phyloP scores from a whole-genome alignment of 2,113 vertebrate species.

The Saguinus imperator region DNA sequence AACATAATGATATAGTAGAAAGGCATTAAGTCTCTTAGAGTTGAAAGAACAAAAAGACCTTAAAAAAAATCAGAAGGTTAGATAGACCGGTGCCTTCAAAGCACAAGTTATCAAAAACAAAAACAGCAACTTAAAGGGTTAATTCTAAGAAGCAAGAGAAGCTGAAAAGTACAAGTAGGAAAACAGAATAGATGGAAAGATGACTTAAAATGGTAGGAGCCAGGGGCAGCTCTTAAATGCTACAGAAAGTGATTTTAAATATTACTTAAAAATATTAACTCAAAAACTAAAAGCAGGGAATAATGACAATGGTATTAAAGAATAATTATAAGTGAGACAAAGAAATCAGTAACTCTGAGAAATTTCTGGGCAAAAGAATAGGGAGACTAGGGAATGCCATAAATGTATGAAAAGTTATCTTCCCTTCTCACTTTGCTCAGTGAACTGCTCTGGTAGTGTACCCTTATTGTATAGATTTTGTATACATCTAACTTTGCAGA shows the following conservation, averaged over 20 bases:
- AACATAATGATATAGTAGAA: background rate
- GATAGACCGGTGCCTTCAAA: background rate
- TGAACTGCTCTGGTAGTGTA: background rate
- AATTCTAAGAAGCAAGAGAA: conserved; percentile 20
- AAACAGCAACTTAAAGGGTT: background rate
- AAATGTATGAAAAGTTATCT: background rate
- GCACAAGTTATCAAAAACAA: background rate
- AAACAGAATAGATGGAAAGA: background rate
- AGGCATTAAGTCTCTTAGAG: background rate
- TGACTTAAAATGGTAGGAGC: background rate
- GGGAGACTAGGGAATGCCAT: background rate
- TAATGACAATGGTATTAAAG: background rate
- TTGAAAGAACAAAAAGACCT: background rate
- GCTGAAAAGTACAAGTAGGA: background rate
- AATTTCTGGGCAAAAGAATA: background rate
- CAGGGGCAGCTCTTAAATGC: background rate
- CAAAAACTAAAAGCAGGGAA: background rate
- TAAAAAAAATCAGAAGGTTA: background rate
- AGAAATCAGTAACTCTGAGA: background rate
- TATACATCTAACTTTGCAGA: background rate
- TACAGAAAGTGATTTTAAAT: background rate
- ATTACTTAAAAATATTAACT: background rate
- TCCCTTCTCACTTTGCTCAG: background rate
- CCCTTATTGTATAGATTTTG: background rate
- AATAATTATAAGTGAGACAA: background rate